Evolutionary conservation across 2,888 invertebrate species (phyloP).

Genomic region (Marasmarcha lunaedactyla): DNA sequence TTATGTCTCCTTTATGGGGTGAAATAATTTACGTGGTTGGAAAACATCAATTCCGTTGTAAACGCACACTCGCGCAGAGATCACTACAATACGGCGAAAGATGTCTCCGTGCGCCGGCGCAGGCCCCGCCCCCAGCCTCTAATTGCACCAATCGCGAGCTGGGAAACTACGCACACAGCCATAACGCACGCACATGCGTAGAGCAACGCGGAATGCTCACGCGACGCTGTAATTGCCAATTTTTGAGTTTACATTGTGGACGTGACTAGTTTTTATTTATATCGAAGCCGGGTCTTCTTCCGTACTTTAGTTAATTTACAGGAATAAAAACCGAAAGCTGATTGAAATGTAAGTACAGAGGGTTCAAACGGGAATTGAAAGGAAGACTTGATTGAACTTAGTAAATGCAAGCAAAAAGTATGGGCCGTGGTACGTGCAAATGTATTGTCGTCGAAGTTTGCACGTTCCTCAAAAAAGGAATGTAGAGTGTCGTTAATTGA

Average conservation of each 20-base stretch:
- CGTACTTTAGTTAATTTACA: too few species aligned
- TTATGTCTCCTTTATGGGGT: not conserved
- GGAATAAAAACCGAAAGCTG: too few species aligned
- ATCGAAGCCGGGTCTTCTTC: too few species aligned
- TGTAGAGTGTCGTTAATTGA: conserved; percentile 28
- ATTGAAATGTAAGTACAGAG: too few species aligned
- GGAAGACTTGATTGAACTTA: conserved; percentile 3
- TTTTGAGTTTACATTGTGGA: not conserved
- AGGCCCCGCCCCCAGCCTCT: conserved; percentile 53
- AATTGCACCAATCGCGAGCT: conserved; percentile 66
- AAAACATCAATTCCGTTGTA: not conserved
- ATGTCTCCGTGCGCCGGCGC: conserved; percentile 59
- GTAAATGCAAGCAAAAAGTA: conserved; percentile 15
- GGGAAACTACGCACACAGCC: conserved; percentile 26
- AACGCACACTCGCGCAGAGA: conserved; percentile 16
- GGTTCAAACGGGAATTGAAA: too few species aligned
- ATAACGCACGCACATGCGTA: conserved; percentile 18
- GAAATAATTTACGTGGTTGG: conserved; percentile 1
- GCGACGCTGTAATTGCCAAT: conserved; percentile 33
- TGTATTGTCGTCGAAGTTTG: not conserved
- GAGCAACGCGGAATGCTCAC: conserved; percentile 18
- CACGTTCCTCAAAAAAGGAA: conserved; percentile 23
- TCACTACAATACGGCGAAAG: conserved; percentile 21
- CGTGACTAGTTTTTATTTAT: too few species aligned
- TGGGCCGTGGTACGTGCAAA: too few species aligned